phyloP scores from a whole-genome alignment of 1,140 invertebrate species.

The Neuroterus valhalla region DNA sequence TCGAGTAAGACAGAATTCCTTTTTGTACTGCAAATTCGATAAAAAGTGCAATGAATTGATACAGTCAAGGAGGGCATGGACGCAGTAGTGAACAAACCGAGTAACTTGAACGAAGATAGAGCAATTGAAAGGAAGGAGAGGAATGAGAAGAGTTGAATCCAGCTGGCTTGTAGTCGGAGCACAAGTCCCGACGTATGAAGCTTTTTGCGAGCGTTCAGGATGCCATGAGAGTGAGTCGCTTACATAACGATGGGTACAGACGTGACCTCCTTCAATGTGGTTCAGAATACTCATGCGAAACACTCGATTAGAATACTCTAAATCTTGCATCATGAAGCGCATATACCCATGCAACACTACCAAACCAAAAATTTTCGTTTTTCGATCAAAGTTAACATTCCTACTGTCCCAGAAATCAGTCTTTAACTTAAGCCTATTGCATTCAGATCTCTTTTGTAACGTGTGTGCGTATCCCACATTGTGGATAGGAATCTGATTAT shows the following conservation, averaged over 20 bases:
- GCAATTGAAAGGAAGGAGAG: constrained; percentile 35
- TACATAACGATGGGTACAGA: constrained; percentile 42
- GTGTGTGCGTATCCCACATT: no score
- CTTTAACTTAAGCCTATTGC: no score
- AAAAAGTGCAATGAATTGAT: no score
- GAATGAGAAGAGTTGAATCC: constrained; percentile 42
- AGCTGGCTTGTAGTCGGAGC: constrained; percentile 50
- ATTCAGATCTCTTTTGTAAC: no score
- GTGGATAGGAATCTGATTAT: no score
- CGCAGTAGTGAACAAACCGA: no score
- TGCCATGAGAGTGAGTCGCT: constrained; percentile 50
- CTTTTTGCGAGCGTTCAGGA: constrained; percentile 49
- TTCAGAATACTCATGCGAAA: constrained; percentile 48
- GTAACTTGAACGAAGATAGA: constrained; percentile 18
- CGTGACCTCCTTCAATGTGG: constrained; percentile 50
- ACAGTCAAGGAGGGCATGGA: no score
- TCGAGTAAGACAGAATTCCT: no score
- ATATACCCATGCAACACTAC: constrained; percentile 49
- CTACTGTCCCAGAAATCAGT: no score
- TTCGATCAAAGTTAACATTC: no score
- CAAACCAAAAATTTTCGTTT: not conserved
- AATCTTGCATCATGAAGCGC: constrained; percentile 42
- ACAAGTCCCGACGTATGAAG: constrained; percentile 49
- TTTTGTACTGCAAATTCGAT: no score
- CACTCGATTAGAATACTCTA: constrained; percentile 49